Percentiles rank a stretch among this genome's conserved stretches.
Conservation (phyloP, 2,797 vertebrate species). For the Aplochiton taeniatus region DNA sequence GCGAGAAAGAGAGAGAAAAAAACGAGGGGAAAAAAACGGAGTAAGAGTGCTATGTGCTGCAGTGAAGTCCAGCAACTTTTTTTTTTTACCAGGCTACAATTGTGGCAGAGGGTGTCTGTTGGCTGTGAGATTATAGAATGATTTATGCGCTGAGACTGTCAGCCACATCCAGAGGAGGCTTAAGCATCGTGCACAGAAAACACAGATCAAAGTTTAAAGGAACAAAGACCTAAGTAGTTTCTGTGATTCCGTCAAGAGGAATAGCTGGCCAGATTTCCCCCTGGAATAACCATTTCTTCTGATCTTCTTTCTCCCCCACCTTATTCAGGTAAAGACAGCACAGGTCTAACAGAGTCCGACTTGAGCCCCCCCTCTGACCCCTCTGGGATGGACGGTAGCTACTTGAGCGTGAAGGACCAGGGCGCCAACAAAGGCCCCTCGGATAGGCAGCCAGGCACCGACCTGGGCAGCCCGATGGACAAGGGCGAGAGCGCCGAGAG, state of each 20-base stretch:
- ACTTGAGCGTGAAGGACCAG: conserved; percentile 89
- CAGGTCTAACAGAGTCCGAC: conserved; percentile 85
- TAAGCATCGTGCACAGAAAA: conserved; percentile 35
- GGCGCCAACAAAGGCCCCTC: conserved; percentile 81
- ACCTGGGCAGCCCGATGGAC: conserved; percentile 86
- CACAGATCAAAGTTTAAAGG: background rate
- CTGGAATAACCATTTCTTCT: background rate
- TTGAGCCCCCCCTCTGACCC: conserved; percentile 84
- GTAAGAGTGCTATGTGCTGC: background rate
- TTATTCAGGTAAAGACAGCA: conserved; percentile 86
- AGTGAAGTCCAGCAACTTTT: conserved; percentile 50
- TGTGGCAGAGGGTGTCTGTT: conserved; percentile 48
- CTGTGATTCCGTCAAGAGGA: too few relatives aligned
- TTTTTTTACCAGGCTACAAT: conserved; percentile 60
- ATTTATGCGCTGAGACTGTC: conserved; percentile 61
- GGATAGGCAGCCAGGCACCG: conserved; percentile 79
- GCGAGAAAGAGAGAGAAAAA: background rate
- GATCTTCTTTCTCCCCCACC: background rate
- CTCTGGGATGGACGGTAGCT: conserved; percentile 91
- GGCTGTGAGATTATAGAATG: conserved; percentile 56
- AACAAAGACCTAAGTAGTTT: too few relatives aligned
- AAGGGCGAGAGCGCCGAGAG: conserved; percentile 88
- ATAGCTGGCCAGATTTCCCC: too few relatives aligned
- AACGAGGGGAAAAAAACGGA: background rate
- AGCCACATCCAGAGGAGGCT: conserved; percentile 20